Conservation (phyloP, 2,888 invertebrate species). For the Nowickia ferox region DNA sequence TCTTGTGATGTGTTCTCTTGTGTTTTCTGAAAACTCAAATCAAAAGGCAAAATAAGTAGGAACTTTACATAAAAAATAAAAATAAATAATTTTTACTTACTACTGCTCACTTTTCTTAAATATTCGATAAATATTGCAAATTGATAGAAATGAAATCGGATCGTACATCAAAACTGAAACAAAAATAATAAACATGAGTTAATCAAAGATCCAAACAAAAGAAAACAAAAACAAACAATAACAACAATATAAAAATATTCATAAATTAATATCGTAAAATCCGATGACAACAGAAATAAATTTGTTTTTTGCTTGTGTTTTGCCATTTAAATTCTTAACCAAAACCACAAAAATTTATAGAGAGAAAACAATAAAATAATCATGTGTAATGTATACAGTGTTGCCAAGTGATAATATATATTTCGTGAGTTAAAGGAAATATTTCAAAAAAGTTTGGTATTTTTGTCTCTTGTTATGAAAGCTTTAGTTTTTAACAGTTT, state of each 20-base stretch:
- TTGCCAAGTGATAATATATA: too few relatives aligned
- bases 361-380: constrained; percentile 35
- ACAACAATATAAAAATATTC: constrained; percentile 21
- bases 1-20: too few relatives aligned
- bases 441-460: too few relatives aligned
- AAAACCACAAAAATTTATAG: constrained; percentile 59
- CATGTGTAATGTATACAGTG: constrained; percentile 2
- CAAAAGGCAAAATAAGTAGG: too few relatives aligned
- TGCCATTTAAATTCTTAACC: constrained; percentile 45
- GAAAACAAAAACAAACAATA: not conserved
- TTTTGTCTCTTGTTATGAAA: too few relatives aligned
- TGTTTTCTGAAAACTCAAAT: too few relatives aligned
- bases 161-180: constrained; percentile 50
- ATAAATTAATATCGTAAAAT: constrained; percentile 50
- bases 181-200: constrained; percentile 43
- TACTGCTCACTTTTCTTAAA: not conserved
- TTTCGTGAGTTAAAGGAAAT: too few relatives aligned
- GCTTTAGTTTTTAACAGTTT: too few relatives aligned
- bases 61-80: too few relatives aligned
- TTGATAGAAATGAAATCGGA: constrained; percentile 55
- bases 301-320: constrained; percentile 24
- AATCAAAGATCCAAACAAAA: not conserved
- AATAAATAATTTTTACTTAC: too few relatives aligned
- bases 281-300: constrained; percentile 12
- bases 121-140: constrained; percentile 16